phyloP scores from a whole-genome alignment of 1,140 invertebrate species.

The Portunus trituberculatus region DNA sequence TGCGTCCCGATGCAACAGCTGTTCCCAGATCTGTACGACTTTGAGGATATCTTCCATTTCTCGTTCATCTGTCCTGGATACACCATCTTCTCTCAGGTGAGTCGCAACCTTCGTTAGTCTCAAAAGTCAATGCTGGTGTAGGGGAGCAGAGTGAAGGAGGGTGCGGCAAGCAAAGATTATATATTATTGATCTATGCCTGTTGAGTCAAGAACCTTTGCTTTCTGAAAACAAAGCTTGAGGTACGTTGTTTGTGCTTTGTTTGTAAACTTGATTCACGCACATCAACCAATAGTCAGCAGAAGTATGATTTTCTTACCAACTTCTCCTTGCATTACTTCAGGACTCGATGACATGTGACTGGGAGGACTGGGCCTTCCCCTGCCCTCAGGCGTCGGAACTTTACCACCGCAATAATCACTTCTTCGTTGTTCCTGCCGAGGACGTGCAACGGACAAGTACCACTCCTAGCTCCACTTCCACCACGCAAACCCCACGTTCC shows the following conservation, averaged over 20 bases:
- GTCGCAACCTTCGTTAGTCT: no score
- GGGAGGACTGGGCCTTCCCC: conserved; percentile 62
- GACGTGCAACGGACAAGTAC: conserved; percentile 40
- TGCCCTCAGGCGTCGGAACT: conserved; percentile 55
- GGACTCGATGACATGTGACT: conserved; percentile 68
- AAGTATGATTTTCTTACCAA: background rate
- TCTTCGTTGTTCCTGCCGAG: conserved; percentile 67
- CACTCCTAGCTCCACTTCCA: background rate
- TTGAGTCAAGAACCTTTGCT: no score
- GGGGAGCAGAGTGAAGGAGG: no score
- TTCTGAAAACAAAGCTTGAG: no score
- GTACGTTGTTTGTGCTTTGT: background rate
- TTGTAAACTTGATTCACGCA: background rate
- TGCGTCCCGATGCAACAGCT: conserved; percentile 69
- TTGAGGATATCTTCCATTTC: conserved; percentile 60
- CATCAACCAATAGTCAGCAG: no score
- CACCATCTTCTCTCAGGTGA: conserved; percentile 68
- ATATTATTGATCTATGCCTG: no score
- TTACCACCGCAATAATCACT: conserved; percentile 64
- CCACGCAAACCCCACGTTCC: background rate
- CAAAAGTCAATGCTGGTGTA: no score
- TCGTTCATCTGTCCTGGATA: conserved; percentile 67
- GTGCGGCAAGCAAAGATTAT: no score
- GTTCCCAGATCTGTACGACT: conserved; percentile 59
- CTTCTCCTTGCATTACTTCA: background rate